These are phyloP conservation scores for Cotesia vestalis DNA, from an alignment of 1,140 invertebrate species.

Conservation along the genomic window DNA sequence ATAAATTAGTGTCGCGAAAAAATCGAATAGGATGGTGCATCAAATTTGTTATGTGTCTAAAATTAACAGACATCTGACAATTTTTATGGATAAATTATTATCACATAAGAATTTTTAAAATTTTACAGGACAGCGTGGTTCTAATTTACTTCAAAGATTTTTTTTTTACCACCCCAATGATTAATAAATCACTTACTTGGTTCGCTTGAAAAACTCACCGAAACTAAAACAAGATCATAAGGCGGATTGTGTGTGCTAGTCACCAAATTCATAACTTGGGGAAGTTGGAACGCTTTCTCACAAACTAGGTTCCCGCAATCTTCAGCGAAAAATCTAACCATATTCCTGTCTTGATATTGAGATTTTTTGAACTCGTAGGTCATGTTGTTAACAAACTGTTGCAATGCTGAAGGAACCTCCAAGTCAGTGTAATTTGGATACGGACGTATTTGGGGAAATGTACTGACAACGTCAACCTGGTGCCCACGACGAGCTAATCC, in stretches of 20 bases:
- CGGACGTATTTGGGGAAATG: slow-evolving; percentile 62
- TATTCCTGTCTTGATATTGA: neutral
- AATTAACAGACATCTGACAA: no score
- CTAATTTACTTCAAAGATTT: no score
- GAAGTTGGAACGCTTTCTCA: slow-evolving; percentile 31
- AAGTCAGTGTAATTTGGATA: slow-evolving; percentile 67
- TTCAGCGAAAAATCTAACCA: neutral
- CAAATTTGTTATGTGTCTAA: no score
- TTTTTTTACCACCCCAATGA: no score
- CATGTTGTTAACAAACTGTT: slow-evolving; percentile 47
- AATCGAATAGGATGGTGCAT: no score
- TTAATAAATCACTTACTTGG: neutral
- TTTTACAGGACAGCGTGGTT: no score
- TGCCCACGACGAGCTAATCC: slow-evolving; percentile 68
- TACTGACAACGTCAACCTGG: slow-evolving; percentile 68
- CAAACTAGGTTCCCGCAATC: slow-evolving; percentile 28
- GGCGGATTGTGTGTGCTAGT: slow-evolving; percentile 48
- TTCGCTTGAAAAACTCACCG: neutral
- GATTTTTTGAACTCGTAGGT: slow-evolving; percentile 38
- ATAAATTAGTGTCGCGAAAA: no score
- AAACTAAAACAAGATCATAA: slow-evolving; percentile 41
- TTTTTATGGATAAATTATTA: no score
- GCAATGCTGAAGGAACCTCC: slow-evolving; percentile 18
- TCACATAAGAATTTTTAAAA: no score
- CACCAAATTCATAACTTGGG: slow-evolving; percentile 44